These are phyloP conservation scores for Sinella curviseta DNA, from an alignment of 1,140 invertebrate species.

Conservation along the genomic window DNA sequence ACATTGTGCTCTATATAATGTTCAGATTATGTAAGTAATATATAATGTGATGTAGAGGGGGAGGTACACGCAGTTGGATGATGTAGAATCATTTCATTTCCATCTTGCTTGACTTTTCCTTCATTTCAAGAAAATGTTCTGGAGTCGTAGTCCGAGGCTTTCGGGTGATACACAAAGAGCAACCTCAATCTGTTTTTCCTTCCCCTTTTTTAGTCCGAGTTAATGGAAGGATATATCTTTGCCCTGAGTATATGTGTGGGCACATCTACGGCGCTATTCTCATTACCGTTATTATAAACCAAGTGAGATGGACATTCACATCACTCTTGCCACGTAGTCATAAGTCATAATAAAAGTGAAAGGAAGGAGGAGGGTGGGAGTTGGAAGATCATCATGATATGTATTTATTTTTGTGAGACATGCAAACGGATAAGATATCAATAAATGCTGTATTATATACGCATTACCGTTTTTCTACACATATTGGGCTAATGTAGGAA, in stretches of 20 bases:
- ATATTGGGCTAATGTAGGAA: no score
- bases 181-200: background rate
- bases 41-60: background rate
- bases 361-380: constrained; percentile 8
- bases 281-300: background rate
- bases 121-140: background rate
- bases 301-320: constrained; percentile 1
- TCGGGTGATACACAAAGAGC: background rate
- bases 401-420: background rate
- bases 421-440: background rate
- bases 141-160: no score
- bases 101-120: background rate
- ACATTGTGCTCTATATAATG: no score
- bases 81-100: constrained; percentile 11
- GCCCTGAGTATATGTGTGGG: background rate
- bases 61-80: background rate
- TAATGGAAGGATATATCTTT: constrained; percentile 4
- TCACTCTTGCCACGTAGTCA: constrained; percentile 4
- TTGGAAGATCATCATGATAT: background rate
- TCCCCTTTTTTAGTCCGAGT: background rate
- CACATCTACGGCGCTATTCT: background rate
- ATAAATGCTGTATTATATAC: background rate
- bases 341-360: constrained; percentile 21
- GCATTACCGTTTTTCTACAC: no score
- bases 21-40: background rate